Evolutionary conservation across 2,113 vertebrate species (phyloP).

Genomic region (Melanerpes aurifrons): DNA sequence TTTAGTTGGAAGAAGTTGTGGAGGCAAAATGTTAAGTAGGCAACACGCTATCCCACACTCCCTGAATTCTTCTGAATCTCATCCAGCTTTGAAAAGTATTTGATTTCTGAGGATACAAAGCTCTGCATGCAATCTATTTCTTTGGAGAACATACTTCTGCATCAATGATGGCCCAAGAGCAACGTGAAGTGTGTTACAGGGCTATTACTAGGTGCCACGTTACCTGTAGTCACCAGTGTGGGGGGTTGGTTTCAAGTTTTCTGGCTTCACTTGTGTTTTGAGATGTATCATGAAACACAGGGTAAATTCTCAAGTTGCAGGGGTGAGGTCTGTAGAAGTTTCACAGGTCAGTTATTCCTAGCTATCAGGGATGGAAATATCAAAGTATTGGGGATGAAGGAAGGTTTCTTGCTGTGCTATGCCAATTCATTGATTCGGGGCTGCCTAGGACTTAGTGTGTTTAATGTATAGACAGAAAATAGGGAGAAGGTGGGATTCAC

Average conservation of each 20-base stretch:
- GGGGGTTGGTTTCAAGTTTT: neutral
- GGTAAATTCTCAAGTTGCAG: neutral
- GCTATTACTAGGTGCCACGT: rapidly evolving
- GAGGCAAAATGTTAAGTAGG: neutral
- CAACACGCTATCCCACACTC: neutral
- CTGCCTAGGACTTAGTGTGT: neutral
- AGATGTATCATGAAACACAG: neutral
- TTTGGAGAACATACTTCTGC: neutral
- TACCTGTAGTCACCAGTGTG: neutral
- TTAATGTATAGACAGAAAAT: neutral
- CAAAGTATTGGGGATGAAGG: neutral
- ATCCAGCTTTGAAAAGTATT: neutral
- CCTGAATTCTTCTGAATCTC: neutral
- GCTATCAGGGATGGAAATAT: neutral
- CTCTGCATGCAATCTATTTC: neutral
- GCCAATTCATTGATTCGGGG: neutral
- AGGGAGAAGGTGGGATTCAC: neutral
- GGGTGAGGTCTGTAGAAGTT: neutral
- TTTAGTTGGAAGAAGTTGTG: neutral
- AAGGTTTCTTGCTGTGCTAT: neutral
- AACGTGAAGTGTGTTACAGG: neutral
- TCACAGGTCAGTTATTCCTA: neutral
- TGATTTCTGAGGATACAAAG: neutral
- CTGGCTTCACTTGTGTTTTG: neutral
- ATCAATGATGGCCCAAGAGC: neutral